Evolutionary conservation across 2,797 vertebrate genomes (phyloP).

Genomic region (Lacerta bilineata): DNA sequence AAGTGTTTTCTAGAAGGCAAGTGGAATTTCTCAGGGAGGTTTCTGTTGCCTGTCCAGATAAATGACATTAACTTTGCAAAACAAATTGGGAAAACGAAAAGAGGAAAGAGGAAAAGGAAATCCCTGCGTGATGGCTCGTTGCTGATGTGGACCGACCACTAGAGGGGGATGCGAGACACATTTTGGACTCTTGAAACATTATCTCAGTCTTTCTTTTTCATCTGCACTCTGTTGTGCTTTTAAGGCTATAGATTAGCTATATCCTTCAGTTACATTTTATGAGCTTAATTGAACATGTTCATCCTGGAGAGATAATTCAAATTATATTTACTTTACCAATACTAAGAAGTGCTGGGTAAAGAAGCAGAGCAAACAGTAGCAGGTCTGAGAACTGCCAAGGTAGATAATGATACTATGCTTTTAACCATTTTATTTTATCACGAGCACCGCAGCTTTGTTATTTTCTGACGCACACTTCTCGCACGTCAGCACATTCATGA

Average conservation of each 20-base stretch:
- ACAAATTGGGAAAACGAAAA: background rate
- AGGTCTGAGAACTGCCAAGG: constrained; percentile 17
- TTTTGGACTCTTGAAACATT: accelerated
- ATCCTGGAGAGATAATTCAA: constrained; percentile 46
- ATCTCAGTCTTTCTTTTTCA: background rate
- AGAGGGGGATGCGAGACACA: constrained; percentile 40
- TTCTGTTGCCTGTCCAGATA: no score
- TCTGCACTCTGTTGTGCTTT: background rate
- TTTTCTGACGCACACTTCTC: background rate
- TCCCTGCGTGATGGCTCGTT: background rate
- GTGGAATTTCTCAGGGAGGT: background rate
- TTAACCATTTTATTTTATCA: constrained; percentile 52
- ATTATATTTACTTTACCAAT: constrained; percentile 39
- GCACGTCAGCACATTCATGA: constrained; percentile 29
- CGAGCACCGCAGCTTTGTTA: constrained; percentile 22
- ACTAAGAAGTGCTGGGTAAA: constrained; percentile 28
- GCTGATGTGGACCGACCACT: background rate
- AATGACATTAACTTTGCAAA: background rate
- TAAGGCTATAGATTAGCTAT: constrained; percentile 1
- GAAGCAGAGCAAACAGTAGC: constrained; percentile 41
- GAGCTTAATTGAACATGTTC: constrained; percentile 40
- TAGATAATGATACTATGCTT: constrained; percentile 39
- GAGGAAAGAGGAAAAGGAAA: no score
- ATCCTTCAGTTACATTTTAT: constrained; percentile 31
- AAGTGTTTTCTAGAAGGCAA: background rate